Evolutionary conservation across 2,113 vertebrate species (phyloP).

Genomic region (Paralichthys olivaceus): DNA sequence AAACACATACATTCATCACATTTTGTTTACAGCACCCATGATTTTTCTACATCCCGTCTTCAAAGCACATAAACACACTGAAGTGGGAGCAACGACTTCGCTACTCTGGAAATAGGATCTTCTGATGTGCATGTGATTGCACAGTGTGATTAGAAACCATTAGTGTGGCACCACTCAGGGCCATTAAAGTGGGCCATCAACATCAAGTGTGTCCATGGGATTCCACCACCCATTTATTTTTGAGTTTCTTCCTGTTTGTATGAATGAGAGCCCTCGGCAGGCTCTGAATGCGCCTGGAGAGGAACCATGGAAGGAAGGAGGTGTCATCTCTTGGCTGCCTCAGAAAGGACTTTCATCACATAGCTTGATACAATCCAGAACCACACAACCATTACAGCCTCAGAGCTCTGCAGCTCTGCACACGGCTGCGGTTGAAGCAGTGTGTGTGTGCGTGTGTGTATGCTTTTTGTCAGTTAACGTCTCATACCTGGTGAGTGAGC

Average conservation of each 20-base stretch:
- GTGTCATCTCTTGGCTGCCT: constrained; percentile 45
- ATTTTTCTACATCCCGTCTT: no score
- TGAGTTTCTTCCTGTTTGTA: constrained; percentile 17
- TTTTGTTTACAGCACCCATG: not conserved
- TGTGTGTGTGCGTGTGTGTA: constrained; percentile 9
- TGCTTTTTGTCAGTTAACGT: constrained; percentile 26
- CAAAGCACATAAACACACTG: no score
- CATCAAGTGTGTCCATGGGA: constrained; percentile 7
- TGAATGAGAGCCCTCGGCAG: constrained; percentile 49
- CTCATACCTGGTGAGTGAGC: constrained; percentile 15
- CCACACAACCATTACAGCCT: constrained; percentile 23
- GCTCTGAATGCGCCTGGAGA: constrained; percentile 27
- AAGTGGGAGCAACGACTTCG: no score
- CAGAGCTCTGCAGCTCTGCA: constrained; percentile 25
- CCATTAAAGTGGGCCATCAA: not conserved
- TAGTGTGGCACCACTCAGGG: not conserved
- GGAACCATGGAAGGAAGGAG: constrained; percentile 4
- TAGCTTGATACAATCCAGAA: constrained; percentile 66
- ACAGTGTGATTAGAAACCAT: not conserved
- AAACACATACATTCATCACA: no score
- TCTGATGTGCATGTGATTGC: no score
- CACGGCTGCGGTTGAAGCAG: constrained; percentile 18
- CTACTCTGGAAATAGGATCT: no score
- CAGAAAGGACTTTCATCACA: constrained; percentile 43
- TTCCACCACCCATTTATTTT: not conserved